Percentiles rank a stretch among this genome's conserved stretches.
Conservation (phyloP, 2,113 vertebrate species). For the Psettodes erumei region DNA sequence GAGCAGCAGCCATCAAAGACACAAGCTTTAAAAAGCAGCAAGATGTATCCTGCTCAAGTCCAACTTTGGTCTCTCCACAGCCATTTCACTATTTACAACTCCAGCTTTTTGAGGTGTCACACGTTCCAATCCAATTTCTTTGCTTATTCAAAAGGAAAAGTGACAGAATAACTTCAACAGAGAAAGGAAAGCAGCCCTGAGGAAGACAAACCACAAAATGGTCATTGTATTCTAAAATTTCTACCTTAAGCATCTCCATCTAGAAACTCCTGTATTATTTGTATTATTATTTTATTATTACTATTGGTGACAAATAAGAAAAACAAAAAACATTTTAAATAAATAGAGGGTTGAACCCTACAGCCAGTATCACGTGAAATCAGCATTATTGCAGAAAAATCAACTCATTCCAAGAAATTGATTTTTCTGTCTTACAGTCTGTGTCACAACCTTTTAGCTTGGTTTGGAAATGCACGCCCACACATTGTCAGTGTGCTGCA, state of each 20-base stretch:
- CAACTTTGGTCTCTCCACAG: not conserved
- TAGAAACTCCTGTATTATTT: not conserved
- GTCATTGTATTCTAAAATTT: not conserved
- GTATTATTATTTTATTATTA: too few relatives aligned
- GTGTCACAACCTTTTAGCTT: constrained; percentile 23
- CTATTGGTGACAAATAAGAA: too few relatives aligned
- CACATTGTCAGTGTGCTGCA: constrained; percentile 59
- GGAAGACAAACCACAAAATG: not conserved
- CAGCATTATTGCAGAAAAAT: constrained; percentile 18
- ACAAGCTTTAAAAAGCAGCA: constrained; percentile 36
- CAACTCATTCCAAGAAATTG: not conserved
- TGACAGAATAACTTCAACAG: constrained; percentile 10
- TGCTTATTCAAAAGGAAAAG: constrained; percentile 13
- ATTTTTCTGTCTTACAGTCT: constrained; percentile 11
- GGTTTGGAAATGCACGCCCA: constrained; percentile 55
- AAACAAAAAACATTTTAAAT: constrained; percentile 6
- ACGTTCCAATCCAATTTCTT: not conserved
- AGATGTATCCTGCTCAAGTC: not conserved
- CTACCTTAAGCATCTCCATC: too few relatives aligned
- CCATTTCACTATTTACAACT: not conserved
- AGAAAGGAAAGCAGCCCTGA: not conserved
- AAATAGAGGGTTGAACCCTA: not conserved
- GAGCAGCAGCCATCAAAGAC: constrained; percentile 42
- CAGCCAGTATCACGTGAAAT: not conserved
- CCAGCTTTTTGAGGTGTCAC: not conserved